Evolutionary conservation across 2,113 vertebrate genomes (phyloP), one percentile per base, ranked within the genome.

Genomic region (Barbus barbus): DNA sequence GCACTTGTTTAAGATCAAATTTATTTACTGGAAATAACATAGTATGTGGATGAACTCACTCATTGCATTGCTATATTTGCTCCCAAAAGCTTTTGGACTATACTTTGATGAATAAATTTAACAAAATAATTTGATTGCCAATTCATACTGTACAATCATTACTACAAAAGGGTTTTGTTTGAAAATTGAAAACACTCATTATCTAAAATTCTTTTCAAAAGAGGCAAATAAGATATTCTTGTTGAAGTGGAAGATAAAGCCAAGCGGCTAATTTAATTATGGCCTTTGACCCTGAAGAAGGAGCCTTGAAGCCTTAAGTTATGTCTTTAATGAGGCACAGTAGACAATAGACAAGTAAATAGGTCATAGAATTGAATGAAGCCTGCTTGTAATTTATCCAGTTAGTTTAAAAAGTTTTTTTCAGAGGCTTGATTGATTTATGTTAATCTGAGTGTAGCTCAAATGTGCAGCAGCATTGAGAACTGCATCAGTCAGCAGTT

Each of bases 321-420:
- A 51, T 16, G 24, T 28, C 60, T 33, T 85, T 85, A 85, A 85
- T 87, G 83, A 85, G 73, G 36, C 8, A 0, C 53, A 58, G 80
- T 28, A 63, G 58, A 76, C 85, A 78, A 38, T 71, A 82, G 36
- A 78, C 26, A 36, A 67, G 38, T 63, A 87, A 87, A 81, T 82
- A 76, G 79, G 86, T 87, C 83, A 85, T 36, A 53, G 63, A 31
- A 71, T 26, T 72, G 51, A 74, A 76, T 38, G 58, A 75, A 69
- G 61, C 63, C 46, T n/a, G 11, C 38, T 24, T 60, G 33, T 81
- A 65, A 78, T 78, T 74, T 56, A 60, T 84, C 82, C 58, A 82
- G 76, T 84, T 71, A 72, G 73, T 26, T 78, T 31, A 65, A 9
- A 51, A 16, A n/a, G 61, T 9, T 63, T 63, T 53, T 65, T 5